Base-by-base conservation (phyloP, 2,113 vertebrate species). In the Gymnocephalus cernua region DNA sequence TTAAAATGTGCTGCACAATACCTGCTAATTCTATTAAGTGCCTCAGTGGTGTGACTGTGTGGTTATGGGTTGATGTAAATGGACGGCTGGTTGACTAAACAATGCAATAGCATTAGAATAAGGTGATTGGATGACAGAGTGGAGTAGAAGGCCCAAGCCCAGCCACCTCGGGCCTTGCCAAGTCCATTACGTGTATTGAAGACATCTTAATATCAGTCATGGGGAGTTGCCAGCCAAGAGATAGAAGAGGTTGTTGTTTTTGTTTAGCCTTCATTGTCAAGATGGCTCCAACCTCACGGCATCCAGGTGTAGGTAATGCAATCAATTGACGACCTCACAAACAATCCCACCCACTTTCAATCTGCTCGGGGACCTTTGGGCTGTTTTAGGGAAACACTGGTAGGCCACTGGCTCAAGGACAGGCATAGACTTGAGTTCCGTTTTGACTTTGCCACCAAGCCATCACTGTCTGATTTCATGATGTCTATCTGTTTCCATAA, bases 1-100 rank as follows among this genome's bases (percentile, higher is more conserved):
- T 95, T 92, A 82, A 93, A 94, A 94, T 94, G 92, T 93, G 91
- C 87, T 79, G 89, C 91, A 93, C 93, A 94, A 95, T 94, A 93
- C 90, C 88, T 94, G 92, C 92, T 95, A 94, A 96, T 95, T 95
- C 94, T 92, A 94, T 95, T 94, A 95, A 94, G 94, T 95, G 93
- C 93, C 64, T 72, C 78, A 69, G 78, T 70, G 76, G 87, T 83
- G 83, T 62, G 75, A 85, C 86, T 53, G 76, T 75, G 86, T 87
- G 92, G 86, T 87, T 90, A 83, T 27, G 85, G 92, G 90, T 88
- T 92, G 93, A 95, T 95, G 94, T 93, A 95, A 95, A 95, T 94
- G 93, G 86, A 89, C 80, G 74, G 84, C 92, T 63, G 91, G 87
- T 95, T 93, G 92, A 94, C 93, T 95, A 94, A 95, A 95, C 91